Evolutionary conservation across 2,113 vertebrate genomes (phyloP).

Genomic region (Dascyllus trimaculatus): DNA sequence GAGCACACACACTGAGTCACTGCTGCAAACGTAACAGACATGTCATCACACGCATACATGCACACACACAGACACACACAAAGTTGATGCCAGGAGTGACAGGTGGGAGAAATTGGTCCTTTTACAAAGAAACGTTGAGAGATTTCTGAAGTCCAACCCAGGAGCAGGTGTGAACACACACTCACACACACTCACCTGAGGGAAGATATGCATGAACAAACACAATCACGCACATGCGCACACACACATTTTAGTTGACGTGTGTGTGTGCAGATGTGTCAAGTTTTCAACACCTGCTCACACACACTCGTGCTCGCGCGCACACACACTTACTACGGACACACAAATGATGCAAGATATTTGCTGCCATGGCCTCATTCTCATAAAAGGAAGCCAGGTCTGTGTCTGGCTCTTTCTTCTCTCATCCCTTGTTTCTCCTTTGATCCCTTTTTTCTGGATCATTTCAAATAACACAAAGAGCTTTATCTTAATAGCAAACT

Average conservation of each 20-base stretch:
- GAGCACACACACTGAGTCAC: background rate
- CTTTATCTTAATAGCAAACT: background rate
- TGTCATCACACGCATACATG: too few relatives aligned
- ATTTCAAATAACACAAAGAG: background rate
- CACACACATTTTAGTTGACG: too few relatives aligned
- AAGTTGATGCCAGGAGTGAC: conserved; percentile 26
- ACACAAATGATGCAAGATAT: background rate
- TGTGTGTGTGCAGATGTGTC: background rate
- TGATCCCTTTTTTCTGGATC: background rate
- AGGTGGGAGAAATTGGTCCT: conserved; percentile 21
- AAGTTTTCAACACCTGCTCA: background rate
- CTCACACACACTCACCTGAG: conserved; percentile 25
- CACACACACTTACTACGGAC: background rate
- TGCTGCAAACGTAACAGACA: too few relatives aligned
- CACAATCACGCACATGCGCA: background rate
- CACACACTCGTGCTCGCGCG: background rate
- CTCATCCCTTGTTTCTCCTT: background rate
- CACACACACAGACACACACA: background rate
- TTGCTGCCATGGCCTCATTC: background rate
- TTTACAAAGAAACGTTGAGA: conserved; percentile 7
- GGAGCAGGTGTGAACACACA: conserved; percentile 18
- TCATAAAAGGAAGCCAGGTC: background rate
- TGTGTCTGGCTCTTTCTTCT: background rate
- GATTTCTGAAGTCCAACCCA: conserved; percentile 1
- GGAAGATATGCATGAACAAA: conserved; percentile 3